A percentile compares a stretch with the other conserved stretches of the same genome.
Evolutionary conservation across 2,113 vertebrate species (phyloP).

Genomic region (Fregetta grallaria): DNA sequence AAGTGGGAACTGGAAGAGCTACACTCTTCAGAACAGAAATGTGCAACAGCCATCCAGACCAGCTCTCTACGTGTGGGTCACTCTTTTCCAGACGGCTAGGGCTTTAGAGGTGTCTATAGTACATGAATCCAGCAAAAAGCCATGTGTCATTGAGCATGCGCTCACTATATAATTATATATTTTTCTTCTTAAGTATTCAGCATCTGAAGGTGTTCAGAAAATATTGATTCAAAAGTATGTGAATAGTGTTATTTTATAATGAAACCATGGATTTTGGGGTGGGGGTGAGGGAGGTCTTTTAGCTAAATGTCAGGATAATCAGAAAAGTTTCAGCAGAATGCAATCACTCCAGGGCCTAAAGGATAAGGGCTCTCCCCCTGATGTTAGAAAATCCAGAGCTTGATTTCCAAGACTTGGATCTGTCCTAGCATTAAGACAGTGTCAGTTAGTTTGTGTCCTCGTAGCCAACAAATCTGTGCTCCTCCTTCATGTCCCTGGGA

Average conservation of each 20-base stretch:
- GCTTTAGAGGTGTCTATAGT: neutral
- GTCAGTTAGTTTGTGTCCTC: neutral
- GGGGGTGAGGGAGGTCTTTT: neutral
- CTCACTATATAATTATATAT: conserved; percentile 30
- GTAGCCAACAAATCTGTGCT: neutral
- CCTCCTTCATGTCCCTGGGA: neutral
- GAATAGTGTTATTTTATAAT: conserved; percentile 66
- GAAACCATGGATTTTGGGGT: conserved; percentile 9
- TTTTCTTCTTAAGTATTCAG: conserved; percentile 70
- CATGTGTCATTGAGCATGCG: conserved; percentile 46
- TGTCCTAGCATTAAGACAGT: neutral
- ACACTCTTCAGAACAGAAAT: neutral
- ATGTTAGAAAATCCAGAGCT: neutral
- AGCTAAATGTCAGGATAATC: conserved; percentile 34
- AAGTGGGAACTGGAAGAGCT: neutral
- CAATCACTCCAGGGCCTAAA: neutral
- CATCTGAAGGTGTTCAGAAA: conserved; percentile 72
- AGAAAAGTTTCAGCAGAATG: conserved; percentile 16
- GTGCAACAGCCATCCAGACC: neutral
- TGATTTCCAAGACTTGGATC: neutral
- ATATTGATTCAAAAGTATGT: conserved; percentile 67
- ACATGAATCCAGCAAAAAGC: conserved; percentile 40
- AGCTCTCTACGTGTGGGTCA: neutral
- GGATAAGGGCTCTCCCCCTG: neutral
- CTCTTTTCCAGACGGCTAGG: neutral